These are phyloP conservation scores for Hylia prasina DNA, from an alignment of 2,113 vertebrate species.

Conservation along the genomic window DNA sequence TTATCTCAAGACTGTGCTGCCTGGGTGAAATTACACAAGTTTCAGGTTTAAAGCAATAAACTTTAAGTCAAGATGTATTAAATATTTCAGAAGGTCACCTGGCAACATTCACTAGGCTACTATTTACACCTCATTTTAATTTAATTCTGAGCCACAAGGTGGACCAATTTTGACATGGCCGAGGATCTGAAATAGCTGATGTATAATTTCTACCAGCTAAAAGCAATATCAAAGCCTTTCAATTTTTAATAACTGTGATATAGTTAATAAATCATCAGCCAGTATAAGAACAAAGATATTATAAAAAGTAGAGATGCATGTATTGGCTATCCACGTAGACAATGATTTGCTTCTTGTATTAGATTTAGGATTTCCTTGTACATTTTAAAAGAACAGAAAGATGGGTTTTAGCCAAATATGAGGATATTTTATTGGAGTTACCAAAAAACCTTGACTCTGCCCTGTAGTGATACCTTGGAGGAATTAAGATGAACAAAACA, in stretches of 20 bases:
- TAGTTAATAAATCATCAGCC: not conserved
- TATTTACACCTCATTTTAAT: not conserved
- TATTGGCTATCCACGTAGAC: not conserved
- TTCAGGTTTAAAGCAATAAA: constrained; percentile 2
- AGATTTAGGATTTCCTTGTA: not conserved
- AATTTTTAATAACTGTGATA: not conserved
- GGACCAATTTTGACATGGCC: not conserved
- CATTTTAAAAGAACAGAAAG: not conserved
- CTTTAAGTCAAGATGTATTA: not conserved
- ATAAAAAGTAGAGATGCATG: not conserved
- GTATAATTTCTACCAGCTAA: not conserved
- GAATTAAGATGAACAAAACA: not conserved
- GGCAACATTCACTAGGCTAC: not conserved
- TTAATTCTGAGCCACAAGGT: not conserved
- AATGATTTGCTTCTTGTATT: not conserved
- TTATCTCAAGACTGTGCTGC: not conserved
- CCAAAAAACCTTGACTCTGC: not conserved
- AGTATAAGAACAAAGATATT: not conserved
- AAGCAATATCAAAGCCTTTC: not conserved
- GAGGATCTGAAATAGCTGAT: not conserved
- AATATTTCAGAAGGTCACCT: constrained; percentile 48
- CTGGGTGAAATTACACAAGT: not conserved
- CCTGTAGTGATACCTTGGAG: not conserved
- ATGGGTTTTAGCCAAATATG: not conserved
- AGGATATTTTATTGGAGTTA: not conserved